These are phyloP conservation scores for Drymodes brunneopygia DNA, from an alignment of 2,113 vertebrate genomes.

Conservation along the genomic window DNA sequence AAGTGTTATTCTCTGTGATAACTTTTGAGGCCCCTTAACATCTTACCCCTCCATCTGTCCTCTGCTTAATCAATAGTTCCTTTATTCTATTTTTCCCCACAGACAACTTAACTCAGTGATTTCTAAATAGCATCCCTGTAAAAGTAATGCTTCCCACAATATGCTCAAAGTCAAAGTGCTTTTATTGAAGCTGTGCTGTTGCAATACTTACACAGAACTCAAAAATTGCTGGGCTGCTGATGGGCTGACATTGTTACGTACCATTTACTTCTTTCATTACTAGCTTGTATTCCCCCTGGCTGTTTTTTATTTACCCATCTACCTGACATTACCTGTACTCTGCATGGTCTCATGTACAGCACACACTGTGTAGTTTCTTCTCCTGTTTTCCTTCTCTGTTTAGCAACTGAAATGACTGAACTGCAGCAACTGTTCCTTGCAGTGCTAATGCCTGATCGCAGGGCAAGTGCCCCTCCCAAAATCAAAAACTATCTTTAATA, in stretches of 20 bases:
- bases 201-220: neutral
- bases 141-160: neutral
- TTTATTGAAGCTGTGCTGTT: neutral
- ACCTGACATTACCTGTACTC: neutral
- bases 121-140: neutral
- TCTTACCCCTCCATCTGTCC: neutral
- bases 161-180: neutral
- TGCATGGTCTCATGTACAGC: neutral
- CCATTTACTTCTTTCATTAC: neutral
- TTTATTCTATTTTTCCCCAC: neutral
- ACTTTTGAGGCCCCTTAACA: neutral
- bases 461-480: neutral
- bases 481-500: neutral
- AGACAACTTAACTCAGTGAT: neutral
- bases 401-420: neutral
- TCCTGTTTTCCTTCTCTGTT: neutral
- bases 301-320: neutral
- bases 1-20: neutral
- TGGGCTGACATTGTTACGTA: neutral
- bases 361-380: accelerated
- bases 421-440: neutral
- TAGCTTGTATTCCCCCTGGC: neutral
- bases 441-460: neutral
- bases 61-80: neutral
- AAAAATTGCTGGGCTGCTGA: neutral